Conservation (phyloP, 1,140 invertebrate species). For the Calliphora vicina region DNA sequence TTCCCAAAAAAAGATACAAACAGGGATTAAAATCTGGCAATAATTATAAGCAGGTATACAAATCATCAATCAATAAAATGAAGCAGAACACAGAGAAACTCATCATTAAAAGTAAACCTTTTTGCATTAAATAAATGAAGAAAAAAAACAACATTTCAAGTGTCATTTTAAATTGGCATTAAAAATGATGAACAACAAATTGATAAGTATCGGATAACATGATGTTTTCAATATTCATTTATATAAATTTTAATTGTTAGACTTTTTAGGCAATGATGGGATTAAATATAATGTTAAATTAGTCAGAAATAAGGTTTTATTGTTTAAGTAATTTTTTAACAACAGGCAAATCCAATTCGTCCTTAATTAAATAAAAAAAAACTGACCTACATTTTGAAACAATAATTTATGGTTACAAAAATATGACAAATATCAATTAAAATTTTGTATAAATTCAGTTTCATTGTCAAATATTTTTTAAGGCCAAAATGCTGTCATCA, state of each 20-base stretch:
- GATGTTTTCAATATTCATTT: no score
- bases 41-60: background rate
- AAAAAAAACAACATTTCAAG: background rate
- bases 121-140: slow-evolving; percentile 1
- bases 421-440: slow-evolving; percentile 19
- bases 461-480: slow-evolving; percentile 16
- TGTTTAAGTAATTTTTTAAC: background rate
- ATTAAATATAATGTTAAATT: background rate
- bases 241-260: background rate
- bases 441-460: background rate
- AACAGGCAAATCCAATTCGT: background rate
- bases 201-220: slow-evolving; percentile 12
- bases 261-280: background rate
- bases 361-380: background rate
- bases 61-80: background rate
- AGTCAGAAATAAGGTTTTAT: background rate
- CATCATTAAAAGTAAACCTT: background rate
- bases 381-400: background rate
- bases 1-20: background rate
- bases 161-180: slow-evolving; percentile 29
- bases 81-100: background rate
- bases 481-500: background rate
- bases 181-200: slow-evolving; percentile 3
- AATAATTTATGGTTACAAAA: background rate
- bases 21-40: background rate